Evolutionary conservation across 2,888 invertebrate species (phyloP).

Genomic region (Melieria omissa): DNA sequence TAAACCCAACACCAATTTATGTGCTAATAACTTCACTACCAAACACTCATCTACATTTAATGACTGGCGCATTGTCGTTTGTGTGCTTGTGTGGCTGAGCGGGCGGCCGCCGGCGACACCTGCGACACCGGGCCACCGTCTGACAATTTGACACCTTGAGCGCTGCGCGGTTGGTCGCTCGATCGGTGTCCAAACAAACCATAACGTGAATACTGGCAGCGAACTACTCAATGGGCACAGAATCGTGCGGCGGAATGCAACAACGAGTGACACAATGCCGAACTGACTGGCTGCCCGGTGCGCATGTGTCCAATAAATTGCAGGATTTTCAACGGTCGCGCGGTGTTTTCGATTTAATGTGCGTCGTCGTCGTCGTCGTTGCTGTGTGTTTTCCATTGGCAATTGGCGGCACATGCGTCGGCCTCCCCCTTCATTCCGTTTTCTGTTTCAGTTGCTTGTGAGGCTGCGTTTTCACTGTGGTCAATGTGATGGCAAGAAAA

Average conservation of each 20-base stretch:
- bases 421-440: too few relatives aligned
- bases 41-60: constrained; percentile 61
- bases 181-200: constrained; percentile 29
- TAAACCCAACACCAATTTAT: constrained; percentile 46
- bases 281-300: too few relatives aligned
- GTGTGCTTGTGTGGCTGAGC: too few relatives aligned
- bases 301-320: constrained; percentile 6
- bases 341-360: not conserved
- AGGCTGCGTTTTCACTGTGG: too few relatives aligned
- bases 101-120: too few relatives aligned
- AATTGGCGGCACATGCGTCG: too few relatives aligned
- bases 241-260: constrained; percentile 26
- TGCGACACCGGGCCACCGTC: too few relatives aligned
- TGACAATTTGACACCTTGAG: too few relatives aligned
- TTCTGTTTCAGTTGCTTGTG: too few relatives aligned
- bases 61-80: constrained; percentile 30
- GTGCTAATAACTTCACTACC: constrained; percentile 58
- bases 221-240: not conserved
- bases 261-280: constrained; percentile 9
- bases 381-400: too few relatives aligned
- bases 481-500: too few relatives aligned
- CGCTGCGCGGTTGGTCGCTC: not conserved
- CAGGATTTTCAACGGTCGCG: constrained; percentile 23
- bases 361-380: too few relatives aligned
- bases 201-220: constrained; percentile 20